These are phyloP conservation scores for Rhynchomys soricoides DNA, from an alignment of 2,113 vertebrate genomes.

Conservation along the genomic window DNA sequence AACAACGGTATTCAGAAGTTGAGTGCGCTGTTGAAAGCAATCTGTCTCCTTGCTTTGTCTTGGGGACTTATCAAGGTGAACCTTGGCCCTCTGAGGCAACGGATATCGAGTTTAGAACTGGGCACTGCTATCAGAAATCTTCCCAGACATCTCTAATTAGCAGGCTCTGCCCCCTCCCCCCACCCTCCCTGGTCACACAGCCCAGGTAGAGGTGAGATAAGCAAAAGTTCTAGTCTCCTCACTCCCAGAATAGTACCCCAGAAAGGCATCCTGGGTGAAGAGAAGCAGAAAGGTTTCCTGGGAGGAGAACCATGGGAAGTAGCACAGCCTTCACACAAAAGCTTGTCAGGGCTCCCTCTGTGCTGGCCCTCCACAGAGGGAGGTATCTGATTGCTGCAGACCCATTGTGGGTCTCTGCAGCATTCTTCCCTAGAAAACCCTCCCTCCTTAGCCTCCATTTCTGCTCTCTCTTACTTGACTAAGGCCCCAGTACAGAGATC, in stretches of 20 bases:
- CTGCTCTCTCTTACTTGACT: not conserved
- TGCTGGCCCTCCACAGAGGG: not conserved
- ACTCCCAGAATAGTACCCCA: not conserved
- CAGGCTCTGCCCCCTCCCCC: slow-evolving; percentile 7
- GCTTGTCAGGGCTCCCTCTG: slow-evolving; percentile 19
- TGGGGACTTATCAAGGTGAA: slow-evolving; percentile 77
- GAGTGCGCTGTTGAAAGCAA: slow-evolving; percentile 60
- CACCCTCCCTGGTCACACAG: not conserved
- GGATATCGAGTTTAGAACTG: slow-evolving; percentile 41
- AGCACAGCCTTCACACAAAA: not conserved
- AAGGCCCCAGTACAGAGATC: not conserved
- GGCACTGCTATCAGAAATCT: slow-evolving; percentile 61
- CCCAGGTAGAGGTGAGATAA: slow-evolving; percentile 64
- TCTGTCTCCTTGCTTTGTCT: slow-evolving; percentile 71
- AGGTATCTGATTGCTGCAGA: slow-evolving; percentile 38
- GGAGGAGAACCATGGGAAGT: not conserved
- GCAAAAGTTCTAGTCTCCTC: slow-evolving; percentile 44
- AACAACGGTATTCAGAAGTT: slow-evolving; percentile 74
- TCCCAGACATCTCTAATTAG: slow-evolving; percentile 75
- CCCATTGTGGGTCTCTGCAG: not conserved
- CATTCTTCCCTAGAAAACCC: not conserved
- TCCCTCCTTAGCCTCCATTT: not conserved
- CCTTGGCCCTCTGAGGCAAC: slow-evolving; percentile 20
- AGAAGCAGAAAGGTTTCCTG: slow-evolving; percentile 24
- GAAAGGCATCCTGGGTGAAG: slow-evolving; percentile 36